These are phyloP conservation scores for Drosophila orosa DNA, from an alignment of 1,140 invertebrate genomes.

Conservation along the genomic window DNA sequence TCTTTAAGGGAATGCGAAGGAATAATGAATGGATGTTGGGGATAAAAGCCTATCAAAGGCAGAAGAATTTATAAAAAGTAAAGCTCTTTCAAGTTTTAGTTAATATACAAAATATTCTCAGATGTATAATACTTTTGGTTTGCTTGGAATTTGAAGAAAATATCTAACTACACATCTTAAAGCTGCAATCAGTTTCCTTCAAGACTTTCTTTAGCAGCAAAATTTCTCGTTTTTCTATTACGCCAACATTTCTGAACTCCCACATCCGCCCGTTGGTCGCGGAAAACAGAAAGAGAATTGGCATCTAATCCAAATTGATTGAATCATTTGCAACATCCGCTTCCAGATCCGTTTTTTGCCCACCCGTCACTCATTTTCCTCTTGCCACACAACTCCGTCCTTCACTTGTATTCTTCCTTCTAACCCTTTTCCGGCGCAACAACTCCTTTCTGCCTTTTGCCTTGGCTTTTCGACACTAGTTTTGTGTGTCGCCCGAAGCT, in stretches of 20 bases:
- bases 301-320: conserved; percentile 41
- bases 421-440: conserved; percentile 13
- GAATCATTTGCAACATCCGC: conserved; percentile 49
- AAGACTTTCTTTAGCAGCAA: background rate
- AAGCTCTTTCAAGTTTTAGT: too few relatives aligned
- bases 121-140: too few relatives aligned
- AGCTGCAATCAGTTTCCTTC: background rate
- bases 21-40: background rate
- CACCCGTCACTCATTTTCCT: background rate
- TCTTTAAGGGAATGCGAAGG: conserved; percentile 12
- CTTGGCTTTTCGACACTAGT: conserved; percentile 45
- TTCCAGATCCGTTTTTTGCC: conserved; percentile 21
- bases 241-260: background rate
- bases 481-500: conserved; percentile 16
- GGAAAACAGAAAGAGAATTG: conserved; percentile 7
- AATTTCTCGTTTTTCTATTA: background rate
- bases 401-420: too few relatives aligned
- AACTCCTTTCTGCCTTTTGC: conserved; percentile 14
- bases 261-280: conserved; percentile 12
- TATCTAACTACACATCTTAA: background rate
- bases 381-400: background rate
- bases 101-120: background rate
- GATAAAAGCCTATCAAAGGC: conserved; percentile 4
- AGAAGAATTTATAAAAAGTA: background rate
- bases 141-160: background rate